phyloP scores from a whole-genome alignment of 2,113 vertebrate species.

The Elephantulus edwardii region DNA sequence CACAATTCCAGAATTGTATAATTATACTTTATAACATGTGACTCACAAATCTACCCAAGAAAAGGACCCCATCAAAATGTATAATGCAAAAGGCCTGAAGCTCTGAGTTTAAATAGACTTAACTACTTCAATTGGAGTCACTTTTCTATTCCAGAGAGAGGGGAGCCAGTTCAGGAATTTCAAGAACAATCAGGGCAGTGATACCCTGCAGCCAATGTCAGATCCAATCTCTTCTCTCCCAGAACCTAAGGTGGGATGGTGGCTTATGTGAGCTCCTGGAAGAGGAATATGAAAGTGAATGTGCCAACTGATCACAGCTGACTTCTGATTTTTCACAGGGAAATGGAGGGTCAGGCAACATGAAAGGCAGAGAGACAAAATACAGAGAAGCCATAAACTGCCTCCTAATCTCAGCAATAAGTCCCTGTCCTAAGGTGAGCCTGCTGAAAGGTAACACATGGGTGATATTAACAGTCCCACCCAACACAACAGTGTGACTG shows the following conservation, averaged over 20 bases:
- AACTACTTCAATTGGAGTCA: background rate
- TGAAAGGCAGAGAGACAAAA: constrained; percentile 30
- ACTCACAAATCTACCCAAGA: background rate
- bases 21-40: background rate
- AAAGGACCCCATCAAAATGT: constrained; percentile 30
- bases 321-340: constrained; percentile 20
- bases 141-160: background rate
- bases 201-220: constrained; percentile 15
- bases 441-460: background rate
- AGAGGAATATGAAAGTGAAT: background rate
- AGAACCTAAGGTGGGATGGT: background rate
- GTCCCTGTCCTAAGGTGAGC: background rate
- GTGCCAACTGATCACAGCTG: background rate
- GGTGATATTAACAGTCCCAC: background rate
- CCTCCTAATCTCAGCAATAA: background rate
- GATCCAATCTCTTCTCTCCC: background rate
- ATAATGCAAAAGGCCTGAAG: constrained; percentile 25
- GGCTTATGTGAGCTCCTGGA: background rate
- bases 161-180: background rate
- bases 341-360: background rate
- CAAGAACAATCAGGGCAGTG: constrained; percentile 17
- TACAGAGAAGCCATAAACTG: background rate
- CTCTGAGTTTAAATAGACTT: constrained; percentile 48
- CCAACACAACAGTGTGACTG: background rate
- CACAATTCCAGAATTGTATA: constrained; percentile 1